Evolutionary conservation across 2,113 vertebrate species (phyloP), one percentile per base, ranked within the genome.

Genomic region (Ahaetulla prasina): DNA sequence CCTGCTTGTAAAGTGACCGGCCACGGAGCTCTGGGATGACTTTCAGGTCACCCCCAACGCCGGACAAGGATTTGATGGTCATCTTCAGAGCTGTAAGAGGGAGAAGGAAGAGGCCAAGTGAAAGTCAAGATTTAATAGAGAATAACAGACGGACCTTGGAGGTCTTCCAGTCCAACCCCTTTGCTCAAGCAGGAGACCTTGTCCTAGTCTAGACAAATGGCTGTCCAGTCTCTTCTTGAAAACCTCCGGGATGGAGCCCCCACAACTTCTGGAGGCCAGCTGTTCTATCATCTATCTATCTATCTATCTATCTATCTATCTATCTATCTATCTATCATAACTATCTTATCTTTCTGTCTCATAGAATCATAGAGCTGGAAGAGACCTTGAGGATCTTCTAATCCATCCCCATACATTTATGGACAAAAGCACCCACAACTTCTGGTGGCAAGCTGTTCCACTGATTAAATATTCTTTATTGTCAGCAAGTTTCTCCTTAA

Each of bases 51-150:
- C 96, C 94, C 23, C 97, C 97, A 80, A 97, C 93, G 23, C 94
- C 93, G 2, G 97, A 95, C 80, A 96, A 92, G 10, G 97, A 97
- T 89, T 96, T 96, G 90, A 98, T 93, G 93, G 95, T 98, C 94
- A 98, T 97, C 92, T 98, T 98, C 93, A 98, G 95, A 4, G 97
- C 98, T 98, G 87, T 0, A 57, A 49, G 55, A 74, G 35, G 10
- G 2, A 47, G 39, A 47, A 10, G n/a, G 2, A 45, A 39, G 84
- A 47, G 43, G 84, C 3, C 84, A 47, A 25, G 9, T 23, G 23
- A 4, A 49, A 10, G 45, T 89, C 55, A 60, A 3, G 55, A 8
- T 3, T 86, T 68, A 2, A 68, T 35, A 16, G 30, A 68, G 30
- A 35, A 18, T n/a, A 68, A 35, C 63, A 7, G 63, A 16, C 30